phyloP scores from a whole-genome alignment of 2,113 vertebrate genomes.

The Myotis davidii region DNA sequence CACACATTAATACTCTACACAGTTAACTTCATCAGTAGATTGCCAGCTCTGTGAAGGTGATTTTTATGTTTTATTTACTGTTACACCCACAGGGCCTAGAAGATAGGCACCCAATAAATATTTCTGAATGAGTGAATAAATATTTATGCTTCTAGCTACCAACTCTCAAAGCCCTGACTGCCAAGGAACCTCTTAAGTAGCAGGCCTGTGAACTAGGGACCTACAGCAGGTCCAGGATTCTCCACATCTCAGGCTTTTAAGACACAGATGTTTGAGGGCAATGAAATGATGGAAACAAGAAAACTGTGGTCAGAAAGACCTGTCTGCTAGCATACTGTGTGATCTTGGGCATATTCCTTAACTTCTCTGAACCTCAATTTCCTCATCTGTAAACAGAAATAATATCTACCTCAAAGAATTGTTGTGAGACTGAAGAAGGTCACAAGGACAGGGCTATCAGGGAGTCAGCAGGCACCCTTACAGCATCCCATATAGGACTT shows the following conservation, averaged over 20 bases:
- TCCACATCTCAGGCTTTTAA: background rate
- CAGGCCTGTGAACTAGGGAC: background rate
- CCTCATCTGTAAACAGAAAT: background rate
- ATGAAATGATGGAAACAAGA: background rate
- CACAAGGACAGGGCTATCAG: background rate
- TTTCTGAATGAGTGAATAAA: background rate
- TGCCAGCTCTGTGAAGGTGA: background rate
- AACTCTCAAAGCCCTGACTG: background rate
- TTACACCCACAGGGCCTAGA: constrained; percentile 8
- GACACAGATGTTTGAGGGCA: background rate
- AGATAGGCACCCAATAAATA: background rate
- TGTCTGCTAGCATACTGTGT: background rate
- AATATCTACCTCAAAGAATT: background rate
- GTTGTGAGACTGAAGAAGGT: background rate
- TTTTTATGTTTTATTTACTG: constrained; percentile 12
- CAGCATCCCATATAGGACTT: background rate
- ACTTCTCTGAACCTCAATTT: constrained; percentile 9
- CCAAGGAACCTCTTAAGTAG: background rate
- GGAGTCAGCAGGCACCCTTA: background rate
- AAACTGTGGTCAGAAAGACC: background rate
- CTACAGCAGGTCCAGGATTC: background rate
- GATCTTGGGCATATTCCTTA: background rate
- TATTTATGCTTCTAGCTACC: background rate
- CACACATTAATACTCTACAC: background rate
- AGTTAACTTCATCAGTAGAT: background rate